Conservation (phyloP, 1,140 invertebrate species). For the Panagrolaimus sp. region DNA sequence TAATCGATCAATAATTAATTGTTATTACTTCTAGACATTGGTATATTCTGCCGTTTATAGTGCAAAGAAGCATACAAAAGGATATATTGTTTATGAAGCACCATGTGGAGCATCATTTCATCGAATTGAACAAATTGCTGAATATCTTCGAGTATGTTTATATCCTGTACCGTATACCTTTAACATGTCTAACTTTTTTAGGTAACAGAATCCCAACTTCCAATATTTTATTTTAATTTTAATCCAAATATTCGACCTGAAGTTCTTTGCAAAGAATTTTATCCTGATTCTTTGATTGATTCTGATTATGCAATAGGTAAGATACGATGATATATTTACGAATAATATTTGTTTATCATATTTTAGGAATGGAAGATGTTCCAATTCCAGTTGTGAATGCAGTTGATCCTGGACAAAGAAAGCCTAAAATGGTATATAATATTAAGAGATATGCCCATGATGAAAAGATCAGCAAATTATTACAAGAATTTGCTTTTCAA, state of each 20-base stretch:
- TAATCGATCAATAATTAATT: no score
- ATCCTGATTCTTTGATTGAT: neutral
- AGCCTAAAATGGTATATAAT: constrained; percentile 5
- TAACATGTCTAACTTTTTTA: neutral
- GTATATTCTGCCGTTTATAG: no score
- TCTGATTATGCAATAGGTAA: neutral
- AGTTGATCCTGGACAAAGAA: neutral
- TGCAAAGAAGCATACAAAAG: neutral
- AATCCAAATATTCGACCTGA: neutral
- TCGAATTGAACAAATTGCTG: neutral
- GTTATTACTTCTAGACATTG: no score
- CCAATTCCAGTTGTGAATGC: constrained; percentile 10
- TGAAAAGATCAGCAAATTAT: neutral
- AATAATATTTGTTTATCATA: no score
- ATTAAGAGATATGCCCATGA: neutral
- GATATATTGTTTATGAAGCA: constrained; percentile 11
- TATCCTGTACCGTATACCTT: neutral
- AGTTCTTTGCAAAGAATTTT: neutral
- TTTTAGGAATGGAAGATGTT: constrained; percentile 2
- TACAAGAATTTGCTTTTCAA: neutral
- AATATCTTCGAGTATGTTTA: neutral
- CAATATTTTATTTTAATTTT: constrained; percentile 5
- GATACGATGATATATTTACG: no score
- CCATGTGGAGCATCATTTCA: neutral
- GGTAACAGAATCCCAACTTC: neutral